These are phyloP conservation scores for Nothocercus nigrocapillus DNA, from an alignment of 2,113 vertebrate species.

Conservation along the genomic window DNA sequence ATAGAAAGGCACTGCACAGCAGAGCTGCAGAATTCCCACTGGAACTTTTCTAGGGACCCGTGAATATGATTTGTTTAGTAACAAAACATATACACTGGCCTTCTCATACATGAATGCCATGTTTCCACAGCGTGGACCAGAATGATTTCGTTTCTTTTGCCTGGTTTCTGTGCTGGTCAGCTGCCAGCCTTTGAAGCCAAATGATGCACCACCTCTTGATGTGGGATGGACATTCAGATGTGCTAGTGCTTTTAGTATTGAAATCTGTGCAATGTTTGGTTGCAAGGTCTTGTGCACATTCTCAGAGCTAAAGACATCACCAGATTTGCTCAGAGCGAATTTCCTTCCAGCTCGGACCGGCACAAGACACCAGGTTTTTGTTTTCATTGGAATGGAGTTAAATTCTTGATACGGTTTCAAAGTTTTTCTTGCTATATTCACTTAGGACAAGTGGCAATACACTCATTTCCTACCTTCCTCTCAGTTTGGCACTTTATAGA, in stretches of 20 bases:
- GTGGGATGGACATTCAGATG: background rate
- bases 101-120: background rate
- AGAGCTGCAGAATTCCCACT: background rate
- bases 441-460: background rate
- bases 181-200: background rate
- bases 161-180: background rate
- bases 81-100: background rate
- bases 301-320: background rate
- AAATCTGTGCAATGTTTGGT: background rate
- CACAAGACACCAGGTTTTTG: background rate
- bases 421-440: background rate
- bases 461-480: background rate
- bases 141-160: background rate
- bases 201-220: background rate
- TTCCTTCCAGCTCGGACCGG: background rate
- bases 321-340: background rate
- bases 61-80: background rate
- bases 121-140: background rate
- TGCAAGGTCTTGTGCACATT: background rate
- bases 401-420: background rate
- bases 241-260: background rate
- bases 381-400: background rate
- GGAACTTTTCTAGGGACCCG: background rate
- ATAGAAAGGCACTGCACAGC: background rate
- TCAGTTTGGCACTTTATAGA: background rate